Percentiles rank a stretch among this genome's conserved stretches.
Evolutionary conservation across 2,113 vertebrate species (phyloP).

Genomic region (Lontra canadensis): DNA sequence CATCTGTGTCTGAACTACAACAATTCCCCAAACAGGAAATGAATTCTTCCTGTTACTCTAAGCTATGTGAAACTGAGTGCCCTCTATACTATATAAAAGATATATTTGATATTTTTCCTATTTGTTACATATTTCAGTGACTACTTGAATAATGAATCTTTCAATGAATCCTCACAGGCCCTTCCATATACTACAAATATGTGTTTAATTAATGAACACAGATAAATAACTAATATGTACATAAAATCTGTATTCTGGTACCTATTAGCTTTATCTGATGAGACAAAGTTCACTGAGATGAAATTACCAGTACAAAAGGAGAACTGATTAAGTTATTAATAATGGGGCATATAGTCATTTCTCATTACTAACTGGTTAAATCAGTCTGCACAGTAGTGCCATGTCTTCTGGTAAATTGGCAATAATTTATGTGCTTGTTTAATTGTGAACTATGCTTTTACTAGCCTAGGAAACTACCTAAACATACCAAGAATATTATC

Average conservation of each 20-base stretch:
- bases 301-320: neutral
- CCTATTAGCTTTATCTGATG: neutral
- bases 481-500: conserved; percentile 1
- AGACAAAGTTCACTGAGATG: conserved; percentile 1
- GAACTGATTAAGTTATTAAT: neutral
- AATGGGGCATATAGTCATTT: neutral
- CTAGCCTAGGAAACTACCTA: neutral
- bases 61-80: neutral
- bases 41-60: neutral
- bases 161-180: neutral
- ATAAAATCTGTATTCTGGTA: neutral
- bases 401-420: neutral
- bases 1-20: neutral
- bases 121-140: neutral
- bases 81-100: neutral
- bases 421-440: neutral
- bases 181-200: neutral
- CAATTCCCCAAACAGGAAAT: neutral
- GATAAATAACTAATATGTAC: neutral
- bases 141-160: neutral
- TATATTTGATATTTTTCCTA: neutral
- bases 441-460: neutral
- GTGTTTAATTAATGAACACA: neutral
- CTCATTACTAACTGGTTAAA: neutral
- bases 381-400: neutral